These are phyloP conservation scores for Magallana angulata DNA, from an alignment of 1,140 invertebrate genomes.

Conservation along the genomic window DNA sequence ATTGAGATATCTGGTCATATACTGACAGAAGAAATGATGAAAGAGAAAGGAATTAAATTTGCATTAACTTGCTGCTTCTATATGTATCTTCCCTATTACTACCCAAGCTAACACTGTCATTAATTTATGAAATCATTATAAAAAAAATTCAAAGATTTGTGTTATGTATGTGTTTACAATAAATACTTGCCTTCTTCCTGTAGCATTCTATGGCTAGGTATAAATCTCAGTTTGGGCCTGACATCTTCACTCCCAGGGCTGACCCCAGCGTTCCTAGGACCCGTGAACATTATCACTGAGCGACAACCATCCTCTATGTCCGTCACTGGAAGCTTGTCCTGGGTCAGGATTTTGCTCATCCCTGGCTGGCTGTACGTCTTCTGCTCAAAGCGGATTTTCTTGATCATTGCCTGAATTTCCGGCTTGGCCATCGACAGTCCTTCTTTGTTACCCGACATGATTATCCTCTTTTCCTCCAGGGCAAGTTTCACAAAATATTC, in stretches of 20 bases:
- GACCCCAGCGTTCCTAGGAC: neutral
- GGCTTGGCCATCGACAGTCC: constrained; percentile 18
- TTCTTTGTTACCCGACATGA: constrained; percentile 17
- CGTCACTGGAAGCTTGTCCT: neutral
- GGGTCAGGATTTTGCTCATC: constrained; percentile 15
- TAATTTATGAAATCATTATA: too few species aligned
- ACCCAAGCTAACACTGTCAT: too few species aligned
- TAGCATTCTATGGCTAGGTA: neutral
- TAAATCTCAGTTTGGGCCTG: neutral
- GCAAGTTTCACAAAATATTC: neutral
- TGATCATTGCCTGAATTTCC: neutral
- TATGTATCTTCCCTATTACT: too few species aligned
- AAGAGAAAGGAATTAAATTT: too few species aligned
- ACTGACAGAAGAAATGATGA: too few species aligned
- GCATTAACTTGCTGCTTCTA: too few species aligned
- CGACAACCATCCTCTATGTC: constrained; percentile 2
- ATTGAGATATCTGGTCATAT: too few species aligned
- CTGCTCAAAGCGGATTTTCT: neutral
- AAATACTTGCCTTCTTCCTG: neutral
- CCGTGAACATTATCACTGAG: constrained; percentile 23
- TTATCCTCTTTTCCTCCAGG: neutral
- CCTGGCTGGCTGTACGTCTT: neutral
- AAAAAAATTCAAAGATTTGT: too few species aligned
- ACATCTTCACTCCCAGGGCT: neutral
- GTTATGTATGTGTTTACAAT: neutral